Evolutionary conservation across 53 echinoderm and acorn worm species (phyloP), one percentile per base, ranked within the genome.

Genomic region (Patiria pectinifera): DNA sequence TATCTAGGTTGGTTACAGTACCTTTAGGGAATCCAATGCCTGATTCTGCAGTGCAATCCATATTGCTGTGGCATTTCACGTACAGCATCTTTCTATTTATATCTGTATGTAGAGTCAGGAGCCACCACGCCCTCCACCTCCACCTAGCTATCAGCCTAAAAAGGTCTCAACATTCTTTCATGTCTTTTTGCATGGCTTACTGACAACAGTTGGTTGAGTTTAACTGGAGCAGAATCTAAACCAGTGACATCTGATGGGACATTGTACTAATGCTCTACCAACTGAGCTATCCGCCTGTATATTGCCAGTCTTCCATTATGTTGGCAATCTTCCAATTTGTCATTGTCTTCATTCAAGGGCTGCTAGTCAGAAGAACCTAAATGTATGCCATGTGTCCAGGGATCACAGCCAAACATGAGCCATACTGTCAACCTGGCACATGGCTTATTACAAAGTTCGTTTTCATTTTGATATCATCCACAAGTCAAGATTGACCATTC

Each of bases 111-210:
- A 90, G 90, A 90, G 44, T 90, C 90, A 80, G 70, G 90, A 63
- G 14, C 80, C 90, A 24, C 80, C 90, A 12, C 82, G 62, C 12
- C 89, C 86, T 21, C 86, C 89, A 26, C 89, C 89, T 62, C 80
- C 82, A 66, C 82, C 90, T 21, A 90, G 90, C 71, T 90, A 69
- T n/a, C 80, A 81, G 46, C 60, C 90, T 80, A 5, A 45, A n/a
- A 63, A 90, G 80, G 66, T 80, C 15, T 47, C 80, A 48, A 24
- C 23, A 16, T 22, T 58, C 26, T 61, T 75, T 76, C 86, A 86
- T 48, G 26, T 13, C 22, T 45, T 69, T 26, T 62, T 62, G 4
- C 63, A 3, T 60, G 83, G 24, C 59, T 83, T 22, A 35, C 22
- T 83, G 16, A 59, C 83, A 11, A 13, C 19, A 25, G 12, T 76